Evolutionary conservation across 1,140 invertebrate genomes (phyloP), one percentile per base, ranked within the genome.

Genomic region (Papilio polytes): DNA sequence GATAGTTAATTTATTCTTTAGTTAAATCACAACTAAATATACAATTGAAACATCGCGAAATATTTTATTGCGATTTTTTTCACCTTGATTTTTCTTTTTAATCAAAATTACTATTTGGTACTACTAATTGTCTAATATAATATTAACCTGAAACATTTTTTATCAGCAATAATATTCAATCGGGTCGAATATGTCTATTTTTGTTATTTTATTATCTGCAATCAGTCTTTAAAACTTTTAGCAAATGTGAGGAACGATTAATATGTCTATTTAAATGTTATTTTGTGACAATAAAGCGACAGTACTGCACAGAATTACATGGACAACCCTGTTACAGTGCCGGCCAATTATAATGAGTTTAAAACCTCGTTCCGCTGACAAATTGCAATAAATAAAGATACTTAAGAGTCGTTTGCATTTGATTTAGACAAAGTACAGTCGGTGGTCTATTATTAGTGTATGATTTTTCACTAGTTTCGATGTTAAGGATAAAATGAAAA

Each of bases 381-480:
- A 90, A 90, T 90, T 90, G 87, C 87, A 87, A 89, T 90, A 90
- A 86, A 89, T 88, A 90, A 85, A 86, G 84, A 85, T 82, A 88
- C 86, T 85, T 86, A 85, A 85, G 85, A 80, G 81, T 78, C 80
- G 82, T 80, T 77, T 83, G 81, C 77, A 56, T 72, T 74, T 80
- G 80, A 82, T 85, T 87, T 80, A 83, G 78, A 82, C 73, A 74
- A 51, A 74, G 73, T 74, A 74, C 44, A 51, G n/a, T 46, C n/a
- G 2, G 41, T 44, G 20, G 20, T n/a, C 44, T 74, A 74, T 74
- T 74, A 74, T 74, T 66, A 66, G 22, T 13, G 26, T 66, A 66
- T 66, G 9, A 31, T 13, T 31, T 66, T 31, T 66, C 22, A 63
- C 10, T 63, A 26, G 59, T 20, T 22, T 22, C 9, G 63, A 66